Evolutionary conservation across 1,140 invertebrate species (phyloP), one percentile per base, ranked within the genome.

Genomic region (Laodelphax striatellus): DNA sequence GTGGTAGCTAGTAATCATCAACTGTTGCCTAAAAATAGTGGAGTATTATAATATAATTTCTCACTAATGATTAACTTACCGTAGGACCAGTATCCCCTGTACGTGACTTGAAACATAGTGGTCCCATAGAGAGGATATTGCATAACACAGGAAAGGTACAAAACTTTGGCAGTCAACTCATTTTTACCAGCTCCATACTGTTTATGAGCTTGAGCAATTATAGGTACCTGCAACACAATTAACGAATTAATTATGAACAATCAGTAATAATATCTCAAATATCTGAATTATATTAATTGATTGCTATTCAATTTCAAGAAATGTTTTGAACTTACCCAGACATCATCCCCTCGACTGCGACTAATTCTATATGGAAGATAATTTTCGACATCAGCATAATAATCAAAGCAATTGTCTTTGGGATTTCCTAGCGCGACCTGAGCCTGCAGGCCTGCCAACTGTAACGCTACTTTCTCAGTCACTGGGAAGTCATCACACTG

Each of bases 101-200:
- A 96, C 0, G 86, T 88, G 28, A 96, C 94, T 38, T 85, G 85
- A 73, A 92, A 97, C 76, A 96, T 85, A 0, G 93, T 94, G 54
- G 92, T 94, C 2, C 94, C 94, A 70, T 97, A 97, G 0, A 97
- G 77, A 0, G 94, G 92, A 73, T 95, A 97, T 73, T 97, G 94
- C 90, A 96, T 97, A 1, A 97, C 94, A 69, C 93, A 95, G 0
- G 92, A 94, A 52, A 97, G 75, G 72, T 97, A 97, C 65, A 96
- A 80, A 9, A 94, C 92, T 75, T 96, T 96, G 1, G 92, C 90
- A 3, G 93, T 91, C 24, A 96, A 71, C 69, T 95, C 92, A 6
- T 88, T 85, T 65, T 94, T 87, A 0, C 91, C 92, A 4, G 86
- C 86, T 31, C 94, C 94, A 70, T 96, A 97, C 70, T 92, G 89